Evolutionary conservation across 1,140 invertebrate genomes (phyloP).

Genomic region (Drosophila kikkawai): DNA sequence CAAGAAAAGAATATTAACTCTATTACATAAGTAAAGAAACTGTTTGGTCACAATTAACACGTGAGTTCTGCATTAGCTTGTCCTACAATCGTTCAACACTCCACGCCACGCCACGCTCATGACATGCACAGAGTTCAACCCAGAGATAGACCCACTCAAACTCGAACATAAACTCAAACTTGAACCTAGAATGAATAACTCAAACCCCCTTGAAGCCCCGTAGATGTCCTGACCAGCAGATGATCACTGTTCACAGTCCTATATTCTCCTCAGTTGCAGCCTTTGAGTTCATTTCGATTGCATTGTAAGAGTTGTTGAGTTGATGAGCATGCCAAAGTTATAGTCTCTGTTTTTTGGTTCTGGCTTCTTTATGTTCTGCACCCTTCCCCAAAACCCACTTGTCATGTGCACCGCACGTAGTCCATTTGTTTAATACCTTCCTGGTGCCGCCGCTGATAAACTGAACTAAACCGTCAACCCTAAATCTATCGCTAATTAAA

Average conservation of each 20-base stretch:
- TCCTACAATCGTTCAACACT: constrained; percentile 75
- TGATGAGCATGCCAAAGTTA: constrained; percentile 17
- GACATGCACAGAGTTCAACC: constrained; percentile 65
- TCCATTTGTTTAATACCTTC: constrained; percentile 16
- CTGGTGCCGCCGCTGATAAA: constrained; percentile 46
- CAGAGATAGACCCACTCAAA: constrained; percentile 21
- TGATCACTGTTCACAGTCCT: constrained; percentile 21
- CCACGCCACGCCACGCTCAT: constrained; percentile 63
- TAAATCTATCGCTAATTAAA: constrained; percentile 25
- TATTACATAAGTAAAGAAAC: constrained; percentile 58
- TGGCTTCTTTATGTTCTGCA: constrained; percentile 74
- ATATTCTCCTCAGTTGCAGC: constrained; percentile 46
- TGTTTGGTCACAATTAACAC: constrained; percentile 77
- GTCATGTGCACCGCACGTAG: constrained; percentile 32
- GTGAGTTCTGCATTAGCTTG: constrained; percentile 77
- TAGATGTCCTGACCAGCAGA: constrained; percentile 21
- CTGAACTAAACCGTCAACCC: constrained; percentile 50
- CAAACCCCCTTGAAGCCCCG: neutral
- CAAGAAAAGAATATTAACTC: constrained; percentile 50
- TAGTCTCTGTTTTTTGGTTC: constrained; percentile 39
- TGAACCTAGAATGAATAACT: neutral
- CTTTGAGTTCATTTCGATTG: constrained; percentile 44
- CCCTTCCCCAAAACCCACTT: constrained; percentile 9
- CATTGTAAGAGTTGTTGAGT: constrained; percentile 39
- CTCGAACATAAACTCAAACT: constrained; percentile 9